These are phyloP conservation scores for Clavelina lepadiformis DNA, from an alignment of 23 tunicate species.

Conservation along the genomic window DNA sequence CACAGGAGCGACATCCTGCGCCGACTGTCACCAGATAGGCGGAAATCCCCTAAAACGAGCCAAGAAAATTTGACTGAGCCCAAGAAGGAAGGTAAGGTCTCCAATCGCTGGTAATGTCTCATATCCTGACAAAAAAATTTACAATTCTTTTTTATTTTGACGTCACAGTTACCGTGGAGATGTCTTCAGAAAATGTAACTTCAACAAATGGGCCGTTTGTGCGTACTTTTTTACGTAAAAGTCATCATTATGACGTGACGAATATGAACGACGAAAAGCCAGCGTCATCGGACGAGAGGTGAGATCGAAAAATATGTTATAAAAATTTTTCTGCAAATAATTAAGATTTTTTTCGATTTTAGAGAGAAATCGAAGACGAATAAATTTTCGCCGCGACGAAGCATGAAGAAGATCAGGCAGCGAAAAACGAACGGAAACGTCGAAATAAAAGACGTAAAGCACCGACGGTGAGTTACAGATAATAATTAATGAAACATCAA, in stretches of 20 bases:
- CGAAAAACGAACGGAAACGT: conserved; percentile 16
- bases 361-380: conserved; percentile 18
- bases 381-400: conserved; percentile 51
- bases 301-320: neutral
- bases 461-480: too few relatives aligned
- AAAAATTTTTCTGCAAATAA: neutral
- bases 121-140: neutral
- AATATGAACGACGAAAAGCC: conserved; percentile 13
- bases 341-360: neutral
- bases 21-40: conserved; percentile 77
- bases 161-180: conserved; percentile 9
- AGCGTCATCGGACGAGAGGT: conserved; percentile 26
- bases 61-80: conserved; percentile 55
- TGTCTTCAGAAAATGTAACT: conserved; percentile 17
- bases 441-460: too few relatives aligned
- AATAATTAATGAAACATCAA: too few relatives aligned
- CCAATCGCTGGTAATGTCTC: neutral
- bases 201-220: conserved; percentile 35
- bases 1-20: conserved; percentile 71
- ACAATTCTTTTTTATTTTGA: conserved; percentile 1
- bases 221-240: conserved; percentile 49
- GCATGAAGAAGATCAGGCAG: conserved; percentile 32
- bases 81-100: neutral
- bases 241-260: conserved; percentile 19
- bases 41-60: conserved; percentile 87